Evolutionary conservation across 2,888 invertebrate species (phyloP).

Genomic region (Epinotia nisella): DNA sequence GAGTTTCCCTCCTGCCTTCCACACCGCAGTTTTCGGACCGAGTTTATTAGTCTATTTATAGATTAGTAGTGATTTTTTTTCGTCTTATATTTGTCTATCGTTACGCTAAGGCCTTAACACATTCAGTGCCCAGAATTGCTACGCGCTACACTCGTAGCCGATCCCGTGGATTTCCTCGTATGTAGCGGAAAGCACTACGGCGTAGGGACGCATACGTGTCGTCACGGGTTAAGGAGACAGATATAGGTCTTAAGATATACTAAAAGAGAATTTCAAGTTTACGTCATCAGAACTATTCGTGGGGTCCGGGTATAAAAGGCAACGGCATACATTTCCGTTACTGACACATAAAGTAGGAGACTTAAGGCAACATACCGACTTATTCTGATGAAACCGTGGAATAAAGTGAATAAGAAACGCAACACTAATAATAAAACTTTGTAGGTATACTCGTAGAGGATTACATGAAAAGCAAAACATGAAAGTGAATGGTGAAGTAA

Average conservation of each 20-base stretch:
- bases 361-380: slow-evolving; percentile 21
- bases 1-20: no score
- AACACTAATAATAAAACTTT: background rate
- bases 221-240: background rate
- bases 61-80: background rate
- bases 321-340: slow-evolving; percentile 41
- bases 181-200: no score
- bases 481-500: background rate
- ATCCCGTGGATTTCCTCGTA: no score
- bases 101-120: background rate
- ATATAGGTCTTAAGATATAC: slow-evolving; percentile 13
- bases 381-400: slow-evolving; percentile 20
- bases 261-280: background rate
- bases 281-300: slow-evolving; percentile 32
- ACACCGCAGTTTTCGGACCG: no score
- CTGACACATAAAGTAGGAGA: slow-evolving; percentile 40
- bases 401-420: background rate
- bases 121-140: no score
- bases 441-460: no score
- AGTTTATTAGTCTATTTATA: no score
- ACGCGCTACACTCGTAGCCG: no score
- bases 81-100: background rate
- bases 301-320: slow-evolving; percentile 32
- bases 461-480: background rate
- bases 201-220: no score